Conservation (phyloP, 64 coral and sea anemone genomes). For the Catalaphyllia jardinei region DNA sequence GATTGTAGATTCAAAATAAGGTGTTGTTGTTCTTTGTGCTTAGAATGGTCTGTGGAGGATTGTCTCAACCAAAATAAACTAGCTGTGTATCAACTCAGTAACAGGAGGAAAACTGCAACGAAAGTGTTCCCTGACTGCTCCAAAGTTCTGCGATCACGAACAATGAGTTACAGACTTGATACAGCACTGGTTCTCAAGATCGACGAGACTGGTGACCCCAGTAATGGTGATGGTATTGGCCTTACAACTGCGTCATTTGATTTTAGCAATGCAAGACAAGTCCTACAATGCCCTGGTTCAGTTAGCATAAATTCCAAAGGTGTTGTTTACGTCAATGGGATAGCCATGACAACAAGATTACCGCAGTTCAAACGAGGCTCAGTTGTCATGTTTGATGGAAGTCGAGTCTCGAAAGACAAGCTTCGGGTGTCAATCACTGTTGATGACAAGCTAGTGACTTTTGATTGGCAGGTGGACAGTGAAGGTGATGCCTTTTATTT, state of each 20-base stretch:
- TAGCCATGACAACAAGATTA: conserved; percentile 87
- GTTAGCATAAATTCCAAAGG: conserved; percentile 95
- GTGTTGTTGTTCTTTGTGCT: neutral
- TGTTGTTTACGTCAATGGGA: conserved; percentile 90
- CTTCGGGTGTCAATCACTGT: conserved; percentile 93
- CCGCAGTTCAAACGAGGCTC: conserved; percentile 89
- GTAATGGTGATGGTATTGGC: conserved; percentile 93
- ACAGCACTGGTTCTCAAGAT: conserved; percentile 84
- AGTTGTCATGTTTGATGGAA: conserved; percentile 82
- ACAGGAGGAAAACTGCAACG: conserved; percentile 87
- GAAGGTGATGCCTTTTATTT: conserved; percentile 88
- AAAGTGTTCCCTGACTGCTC: conserved; percentile 98
- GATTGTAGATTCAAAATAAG: neutral
- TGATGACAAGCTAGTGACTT: conserved; percentile 95
- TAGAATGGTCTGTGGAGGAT: conserved; percentile 97
- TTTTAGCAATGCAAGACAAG: conserved; percentile 87
- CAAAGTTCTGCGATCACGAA: conserved; percentile 83
- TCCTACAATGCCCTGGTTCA: conserved; percentile 80
- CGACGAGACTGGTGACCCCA: conserved; percentile 90
- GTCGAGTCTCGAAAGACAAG: conserved; percentile 65
- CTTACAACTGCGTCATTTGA: conserved; percentile 84
- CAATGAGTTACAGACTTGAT: conserved; percentile 95
- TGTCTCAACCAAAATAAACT: conserved; percentile 91
- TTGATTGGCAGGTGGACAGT: conserved; percentile 88
- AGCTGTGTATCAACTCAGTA: conserved; percentile 93